Conservation (phyloP, 2,113 vertebrate genomes). For the Podiceps cristatus region DNA sequence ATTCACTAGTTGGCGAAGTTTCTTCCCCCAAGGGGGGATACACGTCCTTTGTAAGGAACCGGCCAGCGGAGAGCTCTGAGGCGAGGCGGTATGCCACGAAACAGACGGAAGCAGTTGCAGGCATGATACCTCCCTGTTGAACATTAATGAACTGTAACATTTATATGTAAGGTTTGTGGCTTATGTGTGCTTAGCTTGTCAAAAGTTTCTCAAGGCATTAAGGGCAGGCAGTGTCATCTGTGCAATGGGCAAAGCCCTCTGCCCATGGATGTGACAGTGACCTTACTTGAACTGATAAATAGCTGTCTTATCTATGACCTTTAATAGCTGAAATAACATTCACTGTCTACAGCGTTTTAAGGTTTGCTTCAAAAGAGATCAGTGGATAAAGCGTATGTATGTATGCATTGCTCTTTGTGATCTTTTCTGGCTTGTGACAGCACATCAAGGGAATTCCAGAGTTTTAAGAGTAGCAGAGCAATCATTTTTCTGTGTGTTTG, state of each 20-base stretch:
- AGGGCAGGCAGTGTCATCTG: background rate
- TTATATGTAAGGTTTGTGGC: background rate
- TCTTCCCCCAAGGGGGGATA: background rate
- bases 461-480: background rate
- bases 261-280: background rate
- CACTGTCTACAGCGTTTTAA: background rate
- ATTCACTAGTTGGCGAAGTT: background rate
- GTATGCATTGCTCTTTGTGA: background rate
- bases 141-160: background rate
- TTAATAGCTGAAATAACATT: background rate
- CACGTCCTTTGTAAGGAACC: background rate
- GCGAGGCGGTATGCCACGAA: background rate
- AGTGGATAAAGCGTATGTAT: background rate
- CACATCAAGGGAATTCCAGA: background rate
- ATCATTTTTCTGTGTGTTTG: background rate
- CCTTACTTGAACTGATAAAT: conserved; percentile 37
- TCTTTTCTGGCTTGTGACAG: background rate
- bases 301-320: background rate
- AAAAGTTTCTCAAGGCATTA: background rate
- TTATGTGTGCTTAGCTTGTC: background rate
- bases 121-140: background rate
- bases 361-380: background rate
- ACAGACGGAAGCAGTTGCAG: background rate
- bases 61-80: background rate
- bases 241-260: background rate